A percentile compares a stretch with the other conserved stretches of the same genome.
Evolutionary conservation across 2,113 vertebrate species (phyloP).

Genomic region (Perca schrenkii): DNA sequence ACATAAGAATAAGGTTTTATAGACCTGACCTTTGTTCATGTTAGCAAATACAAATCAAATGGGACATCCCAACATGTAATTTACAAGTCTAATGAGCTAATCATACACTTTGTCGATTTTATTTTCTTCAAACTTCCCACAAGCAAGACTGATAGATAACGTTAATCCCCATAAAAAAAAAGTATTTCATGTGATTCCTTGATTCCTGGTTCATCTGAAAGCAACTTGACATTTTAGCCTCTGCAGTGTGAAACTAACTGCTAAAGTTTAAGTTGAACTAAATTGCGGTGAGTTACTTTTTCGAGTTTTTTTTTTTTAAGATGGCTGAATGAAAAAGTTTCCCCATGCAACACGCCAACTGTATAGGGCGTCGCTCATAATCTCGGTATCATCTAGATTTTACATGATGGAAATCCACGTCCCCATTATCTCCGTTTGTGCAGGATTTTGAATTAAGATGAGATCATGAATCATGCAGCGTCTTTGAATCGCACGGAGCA

Average conservation of each 20-base stretch:
- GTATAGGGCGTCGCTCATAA: neutral
- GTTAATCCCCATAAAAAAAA: too few species aligned
- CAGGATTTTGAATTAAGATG: neutral
- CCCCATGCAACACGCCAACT: neutral
- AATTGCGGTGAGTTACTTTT: neutral
- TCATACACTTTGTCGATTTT: neutral
- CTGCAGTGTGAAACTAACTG: neutral
- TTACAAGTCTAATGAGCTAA: neutral
- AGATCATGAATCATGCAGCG: neutral
- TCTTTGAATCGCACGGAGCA: neutral
- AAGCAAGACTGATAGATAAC: neutral
- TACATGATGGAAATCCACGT: neutral
- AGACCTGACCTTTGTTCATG: neutral
- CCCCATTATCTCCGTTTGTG: neutral
- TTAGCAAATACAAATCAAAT: neutral
- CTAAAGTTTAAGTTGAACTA: neutral
- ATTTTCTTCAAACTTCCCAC: neutral
- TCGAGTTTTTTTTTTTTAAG: neutral
- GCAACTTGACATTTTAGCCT: neutral
- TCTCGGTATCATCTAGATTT: neutral
- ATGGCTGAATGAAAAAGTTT: neutral
- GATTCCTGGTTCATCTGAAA: neutral
- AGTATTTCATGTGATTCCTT: too few species aligned
- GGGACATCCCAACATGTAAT: neutral
- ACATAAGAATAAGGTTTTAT: neutral